These are phyloP conservation scores for Drosophila ironensis DNA, from an alignment of 1,140 invertebrate genomes.

Conservation along the genomic window DNA sequence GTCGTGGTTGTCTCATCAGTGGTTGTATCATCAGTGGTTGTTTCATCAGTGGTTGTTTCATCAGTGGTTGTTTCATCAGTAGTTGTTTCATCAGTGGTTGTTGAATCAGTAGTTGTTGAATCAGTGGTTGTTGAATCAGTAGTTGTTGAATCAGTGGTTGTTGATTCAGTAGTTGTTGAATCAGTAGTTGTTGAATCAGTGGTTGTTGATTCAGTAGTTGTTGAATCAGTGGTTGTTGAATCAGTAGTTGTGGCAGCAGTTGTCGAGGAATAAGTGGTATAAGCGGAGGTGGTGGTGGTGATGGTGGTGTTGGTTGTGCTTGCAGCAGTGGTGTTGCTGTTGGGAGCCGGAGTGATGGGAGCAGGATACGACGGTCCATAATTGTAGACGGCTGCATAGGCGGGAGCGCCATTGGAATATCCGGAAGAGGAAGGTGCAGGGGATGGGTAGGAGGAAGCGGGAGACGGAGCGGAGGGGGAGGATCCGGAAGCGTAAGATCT, in stretches of 20 bases:
- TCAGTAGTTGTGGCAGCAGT: neutral
- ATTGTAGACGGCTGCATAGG: constrained; percentile 11
- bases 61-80: neutral
- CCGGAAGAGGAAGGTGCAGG: neutral
- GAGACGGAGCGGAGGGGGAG: neutral
- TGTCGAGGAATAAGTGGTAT: neutral
- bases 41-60: neutral
- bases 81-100: neutral
- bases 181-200: neutral
- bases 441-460: neutral
- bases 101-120: neutral
- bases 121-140: neutral
- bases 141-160: neutral
- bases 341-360: constrained; percentile 9
- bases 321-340: constrained; percentile 2
- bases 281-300: neutral
- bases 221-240: neutral
- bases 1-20: neutral
- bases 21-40: neutral
- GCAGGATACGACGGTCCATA: neutral
- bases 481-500: too few species aligned
- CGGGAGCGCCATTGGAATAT: neutral
- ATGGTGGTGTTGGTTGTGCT: neutral
- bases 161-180: neutral
- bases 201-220: neutral